Base-by-base conservation (phyloP, 2,113 vertebrate species). In the Dryoscopus gambensis region DNA sequence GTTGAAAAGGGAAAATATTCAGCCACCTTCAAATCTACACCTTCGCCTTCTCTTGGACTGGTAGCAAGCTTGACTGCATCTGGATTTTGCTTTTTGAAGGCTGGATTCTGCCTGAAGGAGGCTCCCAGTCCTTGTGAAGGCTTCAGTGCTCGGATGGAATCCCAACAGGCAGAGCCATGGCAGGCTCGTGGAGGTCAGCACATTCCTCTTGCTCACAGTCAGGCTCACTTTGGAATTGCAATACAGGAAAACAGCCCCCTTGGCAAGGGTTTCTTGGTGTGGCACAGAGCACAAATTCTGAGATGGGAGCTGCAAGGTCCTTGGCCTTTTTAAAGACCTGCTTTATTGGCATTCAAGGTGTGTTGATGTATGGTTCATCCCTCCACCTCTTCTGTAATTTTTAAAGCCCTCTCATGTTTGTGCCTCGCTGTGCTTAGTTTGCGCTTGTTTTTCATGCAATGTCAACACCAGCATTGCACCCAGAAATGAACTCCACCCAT, bases 81-180 rank as follows among this genome's bases (percentile, higher is more conserved):
- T 90, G 46, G 33, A 80, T 92, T 96, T 96, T 96, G 83, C 83
- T 90, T 92, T 94, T 77, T 92, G 75, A 95, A 95, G 83, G 60
- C 92, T 95, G 35, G 31, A 77, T 92, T 92, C 84, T 87, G 84
- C 94, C 92, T 95, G 84, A 95, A 87, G 84, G 40, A 93, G 57
- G 56, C 74, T 94, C 28, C 69, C 90, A 95, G 92, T 87, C 82
- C 85, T 93, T 93, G 40, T n/a, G 78, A 95, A 87, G 70, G 70
- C 70, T 79, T 82, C 93, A 79, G 81, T 82, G 70, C 53, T 90
- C 4, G 2, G 49, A 80, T 28, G 55, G 50, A 62, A 95, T 69
- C 82, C 70, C 70, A 90, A 16, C 65, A 93, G 70, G 63, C 90
- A 95, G 85, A 94, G 67, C 71, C 74, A 59, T 80, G 8, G 1